Conservation (phyloP, 1,140 invertebrate genomes). For the Micrasema minimum region DNA sequence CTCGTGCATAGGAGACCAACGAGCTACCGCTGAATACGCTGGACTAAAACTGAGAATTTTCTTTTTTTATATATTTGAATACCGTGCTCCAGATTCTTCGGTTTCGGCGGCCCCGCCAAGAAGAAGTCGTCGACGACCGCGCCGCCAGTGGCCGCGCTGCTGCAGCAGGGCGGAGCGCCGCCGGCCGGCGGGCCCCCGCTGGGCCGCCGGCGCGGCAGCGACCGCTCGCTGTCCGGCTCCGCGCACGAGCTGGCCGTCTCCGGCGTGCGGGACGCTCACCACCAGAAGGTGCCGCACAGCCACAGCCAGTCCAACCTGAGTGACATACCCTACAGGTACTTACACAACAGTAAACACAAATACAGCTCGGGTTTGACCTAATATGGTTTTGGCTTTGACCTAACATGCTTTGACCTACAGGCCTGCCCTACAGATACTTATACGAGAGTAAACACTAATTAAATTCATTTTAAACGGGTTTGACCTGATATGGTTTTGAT, state of each 20-base stretch:
- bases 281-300: constrained; percentile 75
- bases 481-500: too few relatives aligned
- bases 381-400: too few relatives aligned
- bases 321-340: constrained; percentile 81
- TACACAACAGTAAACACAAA: neutral
- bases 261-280: constrained; percentile 69
- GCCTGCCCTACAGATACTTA: too few relatives aligned
- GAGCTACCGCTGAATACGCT: too few relatives aligned
- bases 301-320: constrained; percentile 85
- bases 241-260: constrained; percentile 81
- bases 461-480: too few relatives aligned
- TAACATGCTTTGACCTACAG: too few relatives aligned
- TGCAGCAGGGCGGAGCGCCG: constrained; percentile 58
- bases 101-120: constrained; percentile 85
- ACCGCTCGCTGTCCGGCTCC: constrained; percentile 83
- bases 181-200: constrained; percentile 58
- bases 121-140: constrained; percentile 80
- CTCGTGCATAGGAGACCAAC: too few relatives aligned
- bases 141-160: constrained; percentile 61
- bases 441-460: too few relatives aligned
- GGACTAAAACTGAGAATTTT: too few relatives aligned
- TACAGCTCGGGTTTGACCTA: too few relatives aligned
- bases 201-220: constrained; percentile 77
- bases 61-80: too few relatives aligned
- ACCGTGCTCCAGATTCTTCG: constrained; percentile 81